Evolutionary conservation across 2,888 invertebrate genomes (phyloP).

Genomic region (Drosophila vallismaia): DNA sequence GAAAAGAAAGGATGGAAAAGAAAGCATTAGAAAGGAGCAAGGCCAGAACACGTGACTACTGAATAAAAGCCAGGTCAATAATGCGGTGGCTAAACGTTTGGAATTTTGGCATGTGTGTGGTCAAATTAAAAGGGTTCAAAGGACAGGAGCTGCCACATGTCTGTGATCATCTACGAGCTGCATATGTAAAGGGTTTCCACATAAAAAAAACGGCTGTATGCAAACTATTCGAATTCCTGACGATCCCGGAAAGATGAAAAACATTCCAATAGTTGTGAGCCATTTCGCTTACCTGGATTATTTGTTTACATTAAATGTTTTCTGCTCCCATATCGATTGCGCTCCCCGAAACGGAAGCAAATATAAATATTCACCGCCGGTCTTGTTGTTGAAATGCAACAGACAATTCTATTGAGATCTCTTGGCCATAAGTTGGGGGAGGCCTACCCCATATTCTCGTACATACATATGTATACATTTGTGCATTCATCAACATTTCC

Average conservation of each 20-base stretch:
- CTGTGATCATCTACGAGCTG: constrained; percentile 32
- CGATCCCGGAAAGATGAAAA: not conserved
- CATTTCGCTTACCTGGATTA: not conserved
- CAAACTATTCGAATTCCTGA: constrained; percentile 5
- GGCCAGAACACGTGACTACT: constrained; percentile 20
- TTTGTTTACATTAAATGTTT: constrained; percentile 11
- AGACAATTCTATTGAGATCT: constrained; percentile 47
- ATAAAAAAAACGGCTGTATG: constrained; percentile 5
- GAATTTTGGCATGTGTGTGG: constrained; percentile 38
- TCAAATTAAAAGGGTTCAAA: constrained; percentile 28
- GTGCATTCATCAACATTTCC: constrained; percentile 47
- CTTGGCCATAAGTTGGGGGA: not conserved
- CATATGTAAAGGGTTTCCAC: constrained; percentile 13
- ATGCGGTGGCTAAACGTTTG: constrained; percentile 39
- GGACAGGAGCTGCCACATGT: constrained; percentile 15
- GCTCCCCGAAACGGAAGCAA: constrained; percentile 26
- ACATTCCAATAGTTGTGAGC: not conserved
- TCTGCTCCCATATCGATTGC: constrained; percentile 5
- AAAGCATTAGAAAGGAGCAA: constrained; percentile 55
- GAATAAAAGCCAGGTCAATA: constrained; percentile 37
- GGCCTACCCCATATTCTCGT: not conserved
- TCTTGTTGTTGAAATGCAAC: constrained; percentile 50
- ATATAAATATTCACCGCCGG: constrained; percentile 65
- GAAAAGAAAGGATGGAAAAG: constrained; percentile 36
- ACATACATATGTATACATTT: constrained; percentile 41